A percentile compares a stretch with the other conserved stretches of the same genome.
Evolutionary conservation across 2,113 vertebrate genomes (phyloP).

Genomic region (Pomatorhinus ruficollis): DNA sequence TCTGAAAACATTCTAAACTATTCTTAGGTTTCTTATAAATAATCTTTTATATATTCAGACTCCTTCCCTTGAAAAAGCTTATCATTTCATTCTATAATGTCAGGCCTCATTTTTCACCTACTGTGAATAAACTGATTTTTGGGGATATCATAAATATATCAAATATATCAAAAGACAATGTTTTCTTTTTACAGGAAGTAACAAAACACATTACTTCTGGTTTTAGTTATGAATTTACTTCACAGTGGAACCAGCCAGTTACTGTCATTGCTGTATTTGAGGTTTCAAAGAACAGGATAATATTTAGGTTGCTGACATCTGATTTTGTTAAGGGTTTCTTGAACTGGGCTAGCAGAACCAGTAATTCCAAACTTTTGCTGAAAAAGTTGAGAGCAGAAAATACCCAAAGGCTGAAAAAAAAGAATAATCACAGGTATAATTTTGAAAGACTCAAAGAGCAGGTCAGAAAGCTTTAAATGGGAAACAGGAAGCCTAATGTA

Average conservation of each 20-base stretch:
- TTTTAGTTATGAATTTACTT: background rate
- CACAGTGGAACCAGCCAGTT: background rate
- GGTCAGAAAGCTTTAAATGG: background rate
- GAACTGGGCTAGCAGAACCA: background rate
- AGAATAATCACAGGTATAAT: background rate
- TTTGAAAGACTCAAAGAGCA: background rate
- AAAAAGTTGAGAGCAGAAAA: background rate
- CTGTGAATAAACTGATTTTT: background rate
- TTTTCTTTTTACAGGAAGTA: background rate
- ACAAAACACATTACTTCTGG: background rate
- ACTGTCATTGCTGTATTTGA: background rate
- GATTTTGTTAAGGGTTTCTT: background rate
- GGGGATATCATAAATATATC: background rate
- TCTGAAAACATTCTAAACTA: background rate
- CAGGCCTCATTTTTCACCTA: background rate
- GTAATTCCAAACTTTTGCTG: background rate
- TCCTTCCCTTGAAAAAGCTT: background rate
- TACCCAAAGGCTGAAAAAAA: background rate
- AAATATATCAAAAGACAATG: background rate
- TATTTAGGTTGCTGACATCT: background rate
- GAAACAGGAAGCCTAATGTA: constrained; percentile 13
- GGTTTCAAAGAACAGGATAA: background rate
- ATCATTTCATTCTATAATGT: background rate
- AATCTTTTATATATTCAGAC: background rate
- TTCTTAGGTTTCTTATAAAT: background rate